These are phyloP conservation scores for Bicyclus anynana DNA, from an alignment of 1,140 invertebrate genomes.

Conservation along the genomic window DNA sequence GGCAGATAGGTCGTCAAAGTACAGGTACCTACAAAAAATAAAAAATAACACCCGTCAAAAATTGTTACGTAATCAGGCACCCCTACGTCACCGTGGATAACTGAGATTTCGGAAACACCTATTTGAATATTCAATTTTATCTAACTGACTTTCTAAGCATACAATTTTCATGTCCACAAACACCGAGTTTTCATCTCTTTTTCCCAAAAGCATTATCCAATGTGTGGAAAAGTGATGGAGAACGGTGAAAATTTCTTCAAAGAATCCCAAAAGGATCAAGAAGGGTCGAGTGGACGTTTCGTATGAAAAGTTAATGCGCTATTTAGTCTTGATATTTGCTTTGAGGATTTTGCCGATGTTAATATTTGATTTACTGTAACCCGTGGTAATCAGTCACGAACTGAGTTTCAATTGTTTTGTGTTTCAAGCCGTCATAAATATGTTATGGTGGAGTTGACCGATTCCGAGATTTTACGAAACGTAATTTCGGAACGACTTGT, in stretches of 20 bases:
- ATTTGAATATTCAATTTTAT: slow-evolving; percentile 72
- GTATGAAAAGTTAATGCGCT: slow-evolving; percentile 50
- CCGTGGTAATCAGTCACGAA: slow-evolving; percentile 20
- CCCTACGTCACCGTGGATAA: slow-evolving; percentile 38
- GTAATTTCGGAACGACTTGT: no score
- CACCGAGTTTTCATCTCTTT: slow-evolving; percentile 19
- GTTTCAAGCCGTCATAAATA: background rate
- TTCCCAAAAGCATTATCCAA: background rate
- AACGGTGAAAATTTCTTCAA: slow-evolving; percentile 13
- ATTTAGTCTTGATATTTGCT: slow-evolving; percentile 33
- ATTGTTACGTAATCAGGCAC: slow-evolving; percentile 37
- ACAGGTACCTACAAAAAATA: no score
- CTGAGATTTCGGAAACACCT: slow-evolving; percentile 60
- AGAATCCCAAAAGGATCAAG: slow-evolving; percentile 40
- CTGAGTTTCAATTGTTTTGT: background rate
- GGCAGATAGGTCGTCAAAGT: no score
- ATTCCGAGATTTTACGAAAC: no score
- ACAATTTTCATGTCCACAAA: slow-evolving; percentile 48
- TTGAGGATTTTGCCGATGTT: slow-evolving; percentile 23
- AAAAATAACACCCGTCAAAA: background rate
- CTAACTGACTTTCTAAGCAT: slow-evolving; percentile 54
- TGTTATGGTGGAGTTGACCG: background rate
- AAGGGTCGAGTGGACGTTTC: slow-evolving; percentile 40
- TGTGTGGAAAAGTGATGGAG: slow-evolving; percentile 22
- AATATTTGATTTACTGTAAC: slow-evolving; percentile 24